Evolutionary conservation across 2,113 vertebrate species (phyloP), one percentile per base, ranked within the genome.

Genomic region (Istiophorus platypterus): DNA sequence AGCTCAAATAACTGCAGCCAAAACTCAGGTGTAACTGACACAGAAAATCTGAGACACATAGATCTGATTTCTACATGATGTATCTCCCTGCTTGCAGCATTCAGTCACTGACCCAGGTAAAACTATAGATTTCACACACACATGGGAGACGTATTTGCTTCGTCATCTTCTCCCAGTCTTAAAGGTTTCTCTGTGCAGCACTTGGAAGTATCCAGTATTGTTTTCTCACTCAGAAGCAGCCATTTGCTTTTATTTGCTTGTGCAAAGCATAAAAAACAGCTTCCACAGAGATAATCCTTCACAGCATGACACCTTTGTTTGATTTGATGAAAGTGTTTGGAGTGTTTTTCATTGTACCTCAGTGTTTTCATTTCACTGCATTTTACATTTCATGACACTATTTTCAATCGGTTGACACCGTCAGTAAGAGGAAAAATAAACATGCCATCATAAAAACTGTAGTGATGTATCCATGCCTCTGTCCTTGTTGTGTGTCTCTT

Each of bases 261-360:
- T n/a, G 0, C 2, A 42, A 42, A 57, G 7, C 39, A 47, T 14
- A 49, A 76, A 49, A 59, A 27, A 56, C 18, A 29, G 22, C 34
- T n/a, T 57, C 63, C 39, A 7, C 27, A 39, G 49, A 37, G 24
- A 67, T 45, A 37, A 66, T 54, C 72, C 18, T 22, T 72, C 82
- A 80, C 5, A 54, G 52, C 7, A 4, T 26, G 56, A 72, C 34
- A 51, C 11, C 10, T 47, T 54, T 39, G n/a, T 77, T 72, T 49
- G 47, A 15, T 49, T 57, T 42, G 18, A 22, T 41, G n/a, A 54
- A 7, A 24, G 59, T 77, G 37, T 4, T 39, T 39, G 5, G 5
- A 49, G 12, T 31, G 22, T n/a, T 52, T n/a, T 39, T 8, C 24
- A 57, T 24, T 76, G 17, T 14, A 2, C 20, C 34, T 58, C 34